Evolutionary conservation across 2,113 vertebrate species (phyloP), one percentile per base, ranked within the genome.

Genomic region (Tyrannus savana): DNA sequence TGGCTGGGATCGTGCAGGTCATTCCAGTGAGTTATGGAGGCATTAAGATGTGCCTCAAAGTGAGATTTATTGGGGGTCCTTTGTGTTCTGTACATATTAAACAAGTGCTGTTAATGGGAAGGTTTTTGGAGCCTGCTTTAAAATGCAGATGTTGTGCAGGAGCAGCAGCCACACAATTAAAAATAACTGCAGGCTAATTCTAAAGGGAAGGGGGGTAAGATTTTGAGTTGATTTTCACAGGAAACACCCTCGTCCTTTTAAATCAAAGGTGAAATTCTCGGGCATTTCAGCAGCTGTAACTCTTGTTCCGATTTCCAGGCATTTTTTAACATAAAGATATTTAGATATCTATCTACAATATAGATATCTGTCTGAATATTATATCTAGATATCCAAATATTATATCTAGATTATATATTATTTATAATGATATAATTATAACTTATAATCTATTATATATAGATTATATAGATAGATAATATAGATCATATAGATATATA

Each of bases 151-250:
- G 52, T 30, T 30, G 52, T 18, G 52, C 28, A 31, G 52, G 52
- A 35, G 68, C 56, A 35, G 68, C 22, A 28, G 56, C 7, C 25
- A 4, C 4, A n/a, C 16, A 13, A 27, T 18, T 19, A 18, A 21
- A 39, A 31, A 39, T 3, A 11, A 12, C 22, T 3, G 0, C 16
- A 13, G 44, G 24, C 2, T 37, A 7, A 2, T 14, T 39, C 23
- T 13, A 59, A 59, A 9, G 59, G 4, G 8, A 46, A 3, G 8
- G 14, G 16, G 28, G 7, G 25, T 35, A 37, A 21, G 77, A 60
- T n/a, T 23, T 39, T 42, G 4, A 12, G 60, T 2, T 41, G 25
- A 19, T n/a, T 2, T 5, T 2, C 28, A 5, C 0, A 7, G 44
- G 14, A 22, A 86, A 37, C 16, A 17, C 6, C 15, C 24, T 37